Conservation (phyloP, 1,140 invertebrate species). For the Drosophila bocki region DNA sequence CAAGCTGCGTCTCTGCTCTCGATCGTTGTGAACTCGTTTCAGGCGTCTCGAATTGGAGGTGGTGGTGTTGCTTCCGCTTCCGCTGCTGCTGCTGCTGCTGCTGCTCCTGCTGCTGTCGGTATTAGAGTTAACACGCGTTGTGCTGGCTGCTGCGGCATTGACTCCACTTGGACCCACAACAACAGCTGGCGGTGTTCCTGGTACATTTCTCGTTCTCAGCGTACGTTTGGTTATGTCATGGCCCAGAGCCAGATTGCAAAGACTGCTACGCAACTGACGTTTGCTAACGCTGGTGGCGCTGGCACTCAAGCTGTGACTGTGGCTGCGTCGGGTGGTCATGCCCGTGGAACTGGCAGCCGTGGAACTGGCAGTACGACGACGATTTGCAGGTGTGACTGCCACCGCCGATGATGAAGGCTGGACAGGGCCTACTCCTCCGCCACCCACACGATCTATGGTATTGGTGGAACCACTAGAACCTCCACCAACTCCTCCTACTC, state of each 20-base stretch:
- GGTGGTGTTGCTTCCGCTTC: not conserved
- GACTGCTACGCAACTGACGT: constrained; percentile 73
- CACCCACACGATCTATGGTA: constrained; percentile 1
- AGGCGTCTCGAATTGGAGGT: constrained; percentile 31
- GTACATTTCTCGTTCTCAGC: constrained; percentile 67
- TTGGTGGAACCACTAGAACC: not conserved
- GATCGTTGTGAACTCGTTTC: constrained; percentile 52
- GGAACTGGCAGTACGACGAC: constrained; percentile 15
- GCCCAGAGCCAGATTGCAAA: constrained; percentile 40
- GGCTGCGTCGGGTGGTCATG: constrained; percentile 69
- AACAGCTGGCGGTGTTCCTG: constrained; percentile 16
- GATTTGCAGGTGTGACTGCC: not conserved
- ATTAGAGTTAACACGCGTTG: not conserved
- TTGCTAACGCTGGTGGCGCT: constrained; percentile 50
- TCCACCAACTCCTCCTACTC: not conserved
- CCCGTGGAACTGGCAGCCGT: constrained; percentile 17
- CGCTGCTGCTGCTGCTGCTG: not conserved
- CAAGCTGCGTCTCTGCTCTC: constrained; percentile 60
- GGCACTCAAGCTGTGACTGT: constrained; percentile 56
- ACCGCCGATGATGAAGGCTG: not conserved
- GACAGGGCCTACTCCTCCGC: not conserved
- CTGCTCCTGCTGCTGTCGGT: constrained; percentile 2
- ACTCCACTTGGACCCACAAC: constrained; percentile 11
- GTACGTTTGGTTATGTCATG: constrained; percentile 71
- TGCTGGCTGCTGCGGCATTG: not conserved